A percentile compares a stretch with the other conserved stretches of the same genome.
Evolutionary conservation across 1,140 invertebrate genomes (phyloP).

Genomic region (Megathymus violae): DNA sequence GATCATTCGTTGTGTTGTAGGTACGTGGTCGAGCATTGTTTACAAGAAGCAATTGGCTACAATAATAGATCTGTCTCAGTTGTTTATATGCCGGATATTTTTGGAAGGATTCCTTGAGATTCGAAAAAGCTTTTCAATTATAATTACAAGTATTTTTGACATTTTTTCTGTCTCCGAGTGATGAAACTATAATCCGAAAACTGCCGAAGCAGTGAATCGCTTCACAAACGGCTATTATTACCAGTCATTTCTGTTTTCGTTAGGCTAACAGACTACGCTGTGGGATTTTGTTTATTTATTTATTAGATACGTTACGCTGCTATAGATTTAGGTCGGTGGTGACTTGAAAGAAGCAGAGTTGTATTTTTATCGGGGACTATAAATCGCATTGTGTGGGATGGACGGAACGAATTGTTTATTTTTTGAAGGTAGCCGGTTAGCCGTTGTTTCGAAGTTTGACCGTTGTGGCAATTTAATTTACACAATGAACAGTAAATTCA

Average conservation of each 20-base stretch:
- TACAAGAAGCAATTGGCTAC: too few species aligned
- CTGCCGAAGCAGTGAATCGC: constrained; percentile 3
- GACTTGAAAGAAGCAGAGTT: constrained; percentile 68
- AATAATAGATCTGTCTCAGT: too few species aligned
- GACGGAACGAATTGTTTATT: constrained; percentile 58
- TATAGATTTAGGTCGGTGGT: constrained; percentile 47
- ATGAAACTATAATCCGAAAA: not conserved
- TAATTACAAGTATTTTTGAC: not conserved
- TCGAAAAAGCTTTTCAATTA: too few species aligned
- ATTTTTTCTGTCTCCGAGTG: not conserved
- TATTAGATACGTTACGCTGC: constrained; percentile 49
- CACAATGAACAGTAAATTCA: constrained; percentile 13
- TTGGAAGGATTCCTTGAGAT: too few species aligned
- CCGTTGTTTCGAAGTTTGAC: constrained; percentile 24
- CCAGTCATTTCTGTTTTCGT: constrained; percentile 49
- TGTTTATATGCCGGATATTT: too few species aligned
- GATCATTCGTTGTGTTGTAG: too few species aligned
- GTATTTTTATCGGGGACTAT: constrained; percentile 79
- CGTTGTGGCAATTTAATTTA: constrained; percentile 3
- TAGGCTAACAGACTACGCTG: constrained; percentile 43
- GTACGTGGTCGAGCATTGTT: too few species aligned
- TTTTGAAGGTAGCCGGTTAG: constrained; percentile 51
- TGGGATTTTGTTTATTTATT: constrained; percentile 72
- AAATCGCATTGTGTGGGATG: constrained; percentile 79
- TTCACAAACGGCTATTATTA: constrained; percentile 48